Percentiles rank a stretch among this genome's conserved stretches.
phyloP scores from a whole-genome alignment of 2,113 vertebrate species.

The Psephotus haematonotus region DNA sequence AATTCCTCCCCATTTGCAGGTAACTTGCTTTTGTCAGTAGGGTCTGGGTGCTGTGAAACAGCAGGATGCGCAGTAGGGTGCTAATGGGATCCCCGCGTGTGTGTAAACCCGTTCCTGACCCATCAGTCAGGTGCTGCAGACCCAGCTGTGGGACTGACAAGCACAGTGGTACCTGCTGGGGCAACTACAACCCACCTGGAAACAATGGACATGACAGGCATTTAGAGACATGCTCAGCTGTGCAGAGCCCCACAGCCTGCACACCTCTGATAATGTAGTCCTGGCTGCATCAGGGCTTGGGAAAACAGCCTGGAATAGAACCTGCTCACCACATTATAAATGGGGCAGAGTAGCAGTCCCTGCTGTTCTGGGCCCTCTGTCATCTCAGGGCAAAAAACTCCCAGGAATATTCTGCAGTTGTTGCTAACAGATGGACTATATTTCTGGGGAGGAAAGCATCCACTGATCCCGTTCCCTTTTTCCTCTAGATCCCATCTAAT shows the following conservation, averaged over 20 bases:
- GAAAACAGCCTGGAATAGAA: not conserved
- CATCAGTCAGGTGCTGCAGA: not conserved
- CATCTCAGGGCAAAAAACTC: not conserved
- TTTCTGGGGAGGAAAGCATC: not conserved
- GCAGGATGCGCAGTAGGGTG: not conserved
- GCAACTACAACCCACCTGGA: not conserved
- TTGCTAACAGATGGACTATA: not conserved
- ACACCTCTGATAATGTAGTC: not conserved
- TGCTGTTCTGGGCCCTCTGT: not conserved
- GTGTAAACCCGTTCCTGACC: not conserved
- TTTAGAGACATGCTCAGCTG: not conserved
- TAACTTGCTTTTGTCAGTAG: not conserved
- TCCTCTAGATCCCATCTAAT: slow-evolving; percentile 96
- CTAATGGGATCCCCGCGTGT: accelerated
- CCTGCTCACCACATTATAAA: not conserved
- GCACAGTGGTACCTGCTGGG: not conserved
- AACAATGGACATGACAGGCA: too few relatives aligned
- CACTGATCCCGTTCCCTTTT: accelerated
- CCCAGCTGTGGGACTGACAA: accelerated
- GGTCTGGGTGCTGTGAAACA: not conserved
- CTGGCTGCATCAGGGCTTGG: accelerated
- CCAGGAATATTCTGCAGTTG: not conserved
- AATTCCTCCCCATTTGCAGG: not conserved
- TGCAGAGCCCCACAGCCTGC: not conserved
- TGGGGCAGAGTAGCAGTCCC: not conserved